Evolutionary conservation across 2,797 vertebrate genomes (phyloP).

Genomic region (Neosalanx taihuensis): DNA sequence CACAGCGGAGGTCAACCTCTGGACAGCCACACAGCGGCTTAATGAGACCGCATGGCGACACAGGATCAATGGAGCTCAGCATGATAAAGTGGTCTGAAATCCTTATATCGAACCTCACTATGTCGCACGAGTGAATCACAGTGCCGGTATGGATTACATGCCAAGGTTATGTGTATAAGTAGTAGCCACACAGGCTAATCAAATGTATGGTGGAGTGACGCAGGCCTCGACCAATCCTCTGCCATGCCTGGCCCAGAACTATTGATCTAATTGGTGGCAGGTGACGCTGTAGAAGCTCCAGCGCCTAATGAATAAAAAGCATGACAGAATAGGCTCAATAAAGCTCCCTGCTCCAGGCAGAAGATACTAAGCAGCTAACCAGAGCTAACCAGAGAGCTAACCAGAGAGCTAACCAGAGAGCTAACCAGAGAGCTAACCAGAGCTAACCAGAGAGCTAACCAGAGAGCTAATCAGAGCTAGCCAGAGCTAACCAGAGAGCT

Average conservation of each 20-base stretch:
- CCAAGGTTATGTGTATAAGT: slow-evolving; percentile 42
- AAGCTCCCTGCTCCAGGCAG: slow-evolving; percentile 50
- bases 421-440: too few species aligned
- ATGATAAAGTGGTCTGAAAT: slow-evolving; percentile 43
- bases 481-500: too few species aligned
- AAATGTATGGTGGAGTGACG: slow-evolving; percentile 26
- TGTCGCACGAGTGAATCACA: slow-evolving; percentile 6
- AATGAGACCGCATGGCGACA: slow-evolving; percentile 2
- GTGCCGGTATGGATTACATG: slow-evolving; percentile 59
- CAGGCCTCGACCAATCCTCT: slow-evolving; percentile 19
- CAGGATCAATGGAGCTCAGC: slow-evolving; percentile 55
- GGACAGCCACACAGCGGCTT: neutral
- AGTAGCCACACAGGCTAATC: slow-evolving; percentile 56
- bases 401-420: too few species aligned
- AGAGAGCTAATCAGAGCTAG: too few species aligned
- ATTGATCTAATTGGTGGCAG: slow-evolving; percentile 67
- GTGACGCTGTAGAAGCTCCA: slow-evolving; percentile 68
- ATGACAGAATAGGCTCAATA: slow-evolving; percentile 58
- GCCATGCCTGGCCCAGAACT: slow-evolving; percentile 54
- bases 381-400: neutral
- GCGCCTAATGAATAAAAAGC: slow-evolving; percentile 68
- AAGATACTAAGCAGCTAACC: slow-evolving; percentile 29
- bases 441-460: too few species aligned
- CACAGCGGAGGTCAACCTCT: slow-evolving; percentile 28
- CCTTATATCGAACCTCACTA: slow-evolving; percentile 54